phyloP scores from a whole-genome alignment of 2,113 vertebrate species.

The Python bivittatus region DNA sequence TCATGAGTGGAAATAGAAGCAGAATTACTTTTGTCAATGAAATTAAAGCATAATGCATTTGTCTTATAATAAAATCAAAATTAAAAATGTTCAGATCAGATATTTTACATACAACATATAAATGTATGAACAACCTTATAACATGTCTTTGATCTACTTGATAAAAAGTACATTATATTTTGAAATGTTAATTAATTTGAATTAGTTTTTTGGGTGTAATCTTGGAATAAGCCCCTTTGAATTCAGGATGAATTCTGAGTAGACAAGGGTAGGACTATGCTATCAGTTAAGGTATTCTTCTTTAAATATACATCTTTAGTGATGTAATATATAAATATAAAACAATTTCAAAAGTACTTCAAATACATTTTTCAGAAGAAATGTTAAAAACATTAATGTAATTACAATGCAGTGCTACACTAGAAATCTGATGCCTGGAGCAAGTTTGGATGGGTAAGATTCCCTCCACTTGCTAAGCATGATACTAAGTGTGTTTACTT shows the following conservation, averaged over 20 bases:
- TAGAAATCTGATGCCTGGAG: background rate
- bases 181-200: background rate
- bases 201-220: background rate
- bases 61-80: background rate
- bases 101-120: background rate
- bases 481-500: background rate
- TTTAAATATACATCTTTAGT: background rate
- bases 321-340: background rate
- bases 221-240: background rate
- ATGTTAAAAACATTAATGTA: background rate
- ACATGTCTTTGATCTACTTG: background rate
- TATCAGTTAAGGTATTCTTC: background rate
- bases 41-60: background rate
- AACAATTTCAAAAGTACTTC: background rate
- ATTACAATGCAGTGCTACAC: background rate
- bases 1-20: background rate
- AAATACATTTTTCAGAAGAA: background rate
- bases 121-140: background rate
- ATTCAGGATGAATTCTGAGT: background rate
- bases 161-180: background rate
- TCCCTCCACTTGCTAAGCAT: background rate
- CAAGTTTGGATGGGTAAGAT: background rate
- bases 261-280: background rate
- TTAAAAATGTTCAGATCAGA: background rate
- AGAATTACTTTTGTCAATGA: background rate